Evolutionary conservation across 1,140 invertebrate genomes (phyloP).

Genomic region (Pogonomyrmex barbatus): DNA sequence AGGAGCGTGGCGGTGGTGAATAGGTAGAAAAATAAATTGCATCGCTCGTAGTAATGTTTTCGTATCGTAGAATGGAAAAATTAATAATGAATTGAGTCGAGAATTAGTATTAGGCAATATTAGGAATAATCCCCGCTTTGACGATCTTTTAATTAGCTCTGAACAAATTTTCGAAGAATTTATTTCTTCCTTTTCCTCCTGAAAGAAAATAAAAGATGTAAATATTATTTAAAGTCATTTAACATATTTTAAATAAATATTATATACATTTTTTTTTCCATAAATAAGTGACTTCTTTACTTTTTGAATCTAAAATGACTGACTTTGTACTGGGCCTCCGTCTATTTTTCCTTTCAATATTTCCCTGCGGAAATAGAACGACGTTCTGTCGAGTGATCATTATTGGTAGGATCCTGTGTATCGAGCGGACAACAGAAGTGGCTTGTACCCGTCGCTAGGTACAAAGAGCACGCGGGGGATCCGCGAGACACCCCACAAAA

Average conservation of each 20-base stretch:
- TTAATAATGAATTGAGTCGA: not conserved
- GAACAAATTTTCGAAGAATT: not conserved
- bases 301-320: not conserved
- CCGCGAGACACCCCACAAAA: conserved; percentile 73
- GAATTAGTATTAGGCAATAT: not conserved
- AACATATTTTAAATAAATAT: not conserved
- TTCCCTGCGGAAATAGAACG: not conserved
- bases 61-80: not conserved
- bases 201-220: not conserved
- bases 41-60: not conserved
- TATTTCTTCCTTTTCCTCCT: not conserved
- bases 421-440: conserved; percentile 52
- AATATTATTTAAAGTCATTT: not conserved
- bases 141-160: not conserved
- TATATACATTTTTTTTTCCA: not conserved
- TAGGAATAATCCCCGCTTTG: too few species aligned
- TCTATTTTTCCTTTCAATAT: not conserved
- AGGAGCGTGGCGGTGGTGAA: not conserved
- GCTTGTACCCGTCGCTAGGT: conserved; percentile 57
- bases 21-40: not conserved
- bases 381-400: conserved; percentile 30
- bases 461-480: conserved; percentile 65
- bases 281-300: not conserved
- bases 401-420: conserved; percentile 32
- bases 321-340: not conserved